Conservation (phyloP, 2,113 vertebrate species). For the Rhinopomastus cyanomelas region DNA sequence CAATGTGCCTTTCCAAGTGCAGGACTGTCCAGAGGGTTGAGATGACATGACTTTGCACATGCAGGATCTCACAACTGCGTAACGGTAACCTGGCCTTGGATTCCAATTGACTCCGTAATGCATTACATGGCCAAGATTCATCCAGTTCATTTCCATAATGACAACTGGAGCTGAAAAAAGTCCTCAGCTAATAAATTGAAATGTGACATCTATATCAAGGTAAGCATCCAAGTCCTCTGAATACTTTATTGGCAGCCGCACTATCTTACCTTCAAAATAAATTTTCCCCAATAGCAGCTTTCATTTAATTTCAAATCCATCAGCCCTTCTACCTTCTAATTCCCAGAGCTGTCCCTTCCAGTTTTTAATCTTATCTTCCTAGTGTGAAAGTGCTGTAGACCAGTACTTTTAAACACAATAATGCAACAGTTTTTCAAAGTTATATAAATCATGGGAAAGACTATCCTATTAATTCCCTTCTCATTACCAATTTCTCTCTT, state of each 20-base stretch:
- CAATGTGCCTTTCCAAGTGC: background rate
- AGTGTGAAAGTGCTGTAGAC: conserved; percentile 39
- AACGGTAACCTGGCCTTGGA: background rate
- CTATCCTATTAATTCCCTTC: conserved; percentile 54
- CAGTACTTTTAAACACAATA: conserved; percentile 57
- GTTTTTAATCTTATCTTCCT: conserved; percentile 61
- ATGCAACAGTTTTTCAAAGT: conserved; percentile 55
- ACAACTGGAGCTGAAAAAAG: conserved; percentile 2
- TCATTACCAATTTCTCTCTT: conserved; percentile 46
- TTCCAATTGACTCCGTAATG: conserved; percentile 16
- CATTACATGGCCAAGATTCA: conserved; percentile 2
- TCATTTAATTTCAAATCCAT: conserved; percentile 59
- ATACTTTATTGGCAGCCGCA: conserved; percentile 2
- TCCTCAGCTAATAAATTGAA: conserved; percentile 12
- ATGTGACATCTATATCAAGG: conserved; percentile 40
- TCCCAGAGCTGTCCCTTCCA: conserved; percentile 47
- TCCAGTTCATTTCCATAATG: conserved; percentile 37
- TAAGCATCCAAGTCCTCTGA: conserved; percentile 1
- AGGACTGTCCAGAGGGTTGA: background rate
- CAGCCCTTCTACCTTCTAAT: conserved; percentile 38
- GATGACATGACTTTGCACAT: background rate
- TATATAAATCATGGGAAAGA: conserved; percentile 39
- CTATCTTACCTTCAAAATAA: conserved; percentile 29
- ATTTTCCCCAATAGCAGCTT: conserved; percentile 45
- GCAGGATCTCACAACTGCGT: background rate